A percentile compares a stretch with the other conserved stretches of the same genome.
Conservation (phyloP, 2,113 vertebrate genomes). For the Notiomystis cincta region DNA sequence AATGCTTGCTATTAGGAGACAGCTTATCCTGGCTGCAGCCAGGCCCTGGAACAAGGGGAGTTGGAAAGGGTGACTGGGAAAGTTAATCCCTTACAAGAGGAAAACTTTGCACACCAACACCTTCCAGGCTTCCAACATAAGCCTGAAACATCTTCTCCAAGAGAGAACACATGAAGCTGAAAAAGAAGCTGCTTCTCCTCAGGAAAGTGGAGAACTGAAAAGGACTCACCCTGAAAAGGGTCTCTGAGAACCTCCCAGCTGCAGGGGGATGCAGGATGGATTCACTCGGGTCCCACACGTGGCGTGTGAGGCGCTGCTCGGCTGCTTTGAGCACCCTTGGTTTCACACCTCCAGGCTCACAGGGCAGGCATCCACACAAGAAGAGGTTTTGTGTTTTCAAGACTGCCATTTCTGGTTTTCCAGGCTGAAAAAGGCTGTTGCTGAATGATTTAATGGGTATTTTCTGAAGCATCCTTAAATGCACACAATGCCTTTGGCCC, state of each 20-base stretch:
- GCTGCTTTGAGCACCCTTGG: background rate
- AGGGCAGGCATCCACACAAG: background rate
- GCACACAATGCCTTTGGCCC: background rate
- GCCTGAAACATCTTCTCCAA: background rate
- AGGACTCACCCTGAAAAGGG: too few species aligned
- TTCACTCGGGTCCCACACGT: fast-evolving
- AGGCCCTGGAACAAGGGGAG: background rate
- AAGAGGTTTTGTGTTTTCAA: background rate
- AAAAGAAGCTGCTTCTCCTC: background rate
- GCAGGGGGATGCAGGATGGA: fast-evolving
- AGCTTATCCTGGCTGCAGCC: background rate
- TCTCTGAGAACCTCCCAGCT: background rate
- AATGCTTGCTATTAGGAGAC: background rate
- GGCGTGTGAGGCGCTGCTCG: fast-evolving
- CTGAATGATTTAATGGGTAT: background rate
- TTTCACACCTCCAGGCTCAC: background rate
- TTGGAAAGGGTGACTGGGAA: background rate
- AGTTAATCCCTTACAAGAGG: background rate
- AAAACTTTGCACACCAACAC: background rate
- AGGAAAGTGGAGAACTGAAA: background rate
- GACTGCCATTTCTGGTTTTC: background rate
- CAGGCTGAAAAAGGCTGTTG: background rate
- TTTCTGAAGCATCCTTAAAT: background rate
- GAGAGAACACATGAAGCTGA: background rate
- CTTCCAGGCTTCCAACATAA: background rate